These are phyloP conservation scores for Oryzias melastigma DNA, from an alignment of 2,113 vertebrate genomes.

Conservation along the genomic window DNA sequence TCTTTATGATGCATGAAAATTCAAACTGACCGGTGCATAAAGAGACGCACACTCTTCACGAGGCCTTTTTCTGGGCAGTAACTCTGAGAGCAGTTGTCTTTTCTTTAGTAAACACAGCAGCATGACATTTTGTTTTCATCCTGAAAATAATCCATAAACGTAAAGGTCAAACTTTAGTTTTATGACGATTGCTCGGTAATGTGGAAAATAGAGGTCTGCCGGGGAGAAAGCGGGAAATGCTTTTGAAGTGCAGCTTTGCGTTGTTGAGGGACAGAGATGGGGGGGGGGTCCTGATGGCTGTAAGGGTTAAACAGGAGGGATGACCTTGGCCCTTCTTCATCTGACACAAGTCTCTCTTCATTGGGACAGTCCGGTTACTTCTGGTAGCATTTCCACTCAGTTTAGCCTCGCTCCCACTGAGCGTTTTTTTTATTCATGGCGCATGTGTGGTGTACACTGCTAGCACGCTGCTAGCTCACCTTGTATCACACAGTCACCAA, in stretches of 20 bases:
- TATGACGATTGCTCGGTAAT: conserved; percentile 45
- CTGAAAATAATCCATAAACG: conserved; percentile 71
- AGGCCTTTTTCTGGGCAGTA: conserved; percentile 11
- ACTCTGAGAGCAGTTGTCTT: conserved; percentile 20
- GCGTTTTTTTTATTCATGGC: too few species aligned
- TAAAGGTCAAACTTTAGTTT: conserved; percentile 71
- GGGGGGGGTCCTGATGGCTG: conserved; percentile 60
- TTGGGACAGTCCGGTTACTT: too few species aligned
- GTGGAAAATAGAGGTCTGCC: conserved; percentile 53
- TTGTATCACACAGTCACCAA: too few species aligned
- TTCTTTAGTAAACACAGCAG: conserved; percentile 27
- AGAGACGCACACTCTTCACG: conserved; percentile 1
- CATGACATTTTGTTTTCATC: conserved; percentile 44
- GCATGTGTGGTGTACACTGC: too few species aligned
- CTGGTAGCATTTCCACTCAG: too few species aligned
- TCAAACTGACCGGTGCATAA: conserved; percentile 41
- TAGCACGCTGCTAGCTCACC: too few species aligned
- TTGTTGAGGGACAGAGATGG: conserved; percentile 44
- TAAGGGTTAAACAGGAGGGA: background rate
- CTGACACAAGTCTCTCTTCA: background rate
- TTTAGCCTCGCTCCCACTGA: too few species aligned
- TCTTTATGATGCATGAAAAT: conserved; percentile 68
- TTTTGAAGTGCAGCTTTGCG: conserved; percentile 41
- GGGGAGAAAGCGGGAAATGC: conserved; percentile 37
- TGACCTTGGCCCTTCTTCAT: background rate